These are phyloP conservation scores for Selene dorsalis DNA, from an alignment of 2,797 vertebrate genomes.

Conservation along the genomic window DNA sequence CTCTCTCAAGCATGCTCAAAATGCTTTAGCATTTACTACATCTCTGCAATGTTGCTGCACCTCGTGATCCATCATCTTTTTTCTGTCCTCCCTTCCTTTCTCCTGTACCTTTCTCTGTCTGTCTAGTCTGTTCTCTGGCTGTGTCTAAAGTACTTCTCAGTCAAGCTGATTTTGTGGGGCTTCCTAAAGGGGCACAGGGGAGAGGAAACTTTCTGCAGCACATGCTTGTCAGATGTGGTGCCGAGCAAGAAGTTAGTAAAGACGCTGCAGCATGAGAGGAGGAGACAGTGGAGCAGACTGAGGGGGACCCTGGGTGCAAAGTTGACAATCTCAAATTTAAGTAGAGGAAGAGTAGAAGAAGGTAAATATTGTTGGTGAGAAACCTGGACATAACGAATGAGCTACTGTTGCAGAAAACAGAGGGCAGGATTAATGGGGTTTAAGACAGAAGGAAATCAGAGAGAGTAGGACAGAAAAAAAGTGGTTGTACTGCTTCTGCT, in stretches of 20 bases:
- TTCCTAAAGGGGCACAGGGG: slow-evolving; percentile 76
- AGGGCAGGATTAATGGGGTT: slow-evolving; percentile 3
- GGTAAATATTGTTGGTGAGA: slow-evolving; percentile 41
- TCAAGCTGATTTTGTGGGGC: slow-evolving; percentile 66
- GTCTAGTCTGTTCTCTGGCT: slow-evolving; percentile 25
- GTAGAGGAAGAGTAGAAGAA: slow-evolving; percentile 67
- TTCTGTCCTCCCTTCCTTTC: slow-evolving; percentile 40
- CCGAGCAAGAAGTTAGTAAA: slow-evolving; percentile 63
- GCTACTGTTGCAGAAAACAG: slow-evolving; percentile 16
- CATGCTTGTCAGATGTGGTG: slow-evolving; percentile 82
- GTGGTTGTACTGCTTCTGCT: slow-evolving; percentile 39
- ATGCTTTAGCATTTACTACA: slow-evolving; percentile 43
- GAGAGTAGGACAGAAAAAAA: slow-evolving; percentile 23
- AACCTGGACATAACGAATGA: slow-evolving; percentile 16
- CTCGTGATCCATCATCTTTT: slow-evolving; percentile 43
- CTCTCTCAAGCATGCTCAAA: slow-evolving; percentile 38
- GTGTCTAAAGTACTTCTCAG: slow-evolving; percentile 69
- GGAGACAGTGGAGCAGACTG: slow-evolving; percentile 37
- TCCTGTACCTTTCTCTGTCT: slow-evolving; percentile 32
- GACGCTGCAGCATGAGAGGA: slow-evolving; percentile 43
- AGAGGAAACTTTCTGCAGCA: slow-evolving; percentile 87
- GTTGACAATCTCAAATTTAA: slow-evolving; percentile 41
- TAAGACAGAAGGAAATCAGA: slow-evolving; percentile 26
- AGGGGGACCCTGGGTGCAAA: slow-evolving; percentile 17
- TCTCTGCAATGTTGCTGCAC: slow-evolving; percentile 39